phyloP scores from a whole-genome alignment of 1,140 invertebrate genomes.

The Drosophila baimaii region DNA sequence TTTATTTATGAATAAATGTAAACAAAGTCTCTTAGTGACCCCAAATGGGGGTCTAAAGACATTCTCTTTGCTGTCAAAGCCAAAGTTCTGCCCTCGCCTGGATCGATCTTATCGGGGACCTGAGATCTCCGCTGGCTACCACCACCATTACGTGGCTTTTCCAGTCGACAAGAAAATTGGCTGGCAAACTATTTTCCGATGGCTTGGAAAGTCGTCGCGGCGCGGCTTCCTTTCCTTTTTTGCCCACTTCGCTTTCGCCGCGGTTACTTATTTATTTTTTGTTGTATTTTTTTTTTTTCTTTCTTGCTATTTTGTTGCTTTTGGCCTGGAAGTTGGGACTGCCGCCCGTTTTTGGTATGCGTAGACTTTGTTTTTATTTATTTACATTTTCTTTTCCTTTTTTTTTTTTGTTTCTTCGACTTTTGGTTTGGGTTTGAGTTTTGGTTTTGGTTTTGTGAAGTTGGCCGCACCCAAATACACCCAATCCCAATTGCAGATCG shows the following conservation, averaged over 20 bases:
- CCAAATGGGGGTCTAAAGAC: conserved; percentile 4
- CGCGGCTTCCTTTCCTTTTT: conserved; percentile 48
- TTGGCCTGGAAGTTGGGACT: conserved; percentile 47
- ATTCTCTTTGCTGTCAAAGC: not conserved
- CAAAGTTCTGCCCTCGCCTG: conserved; percentile 10
- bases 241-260: conserved; percentile 39
- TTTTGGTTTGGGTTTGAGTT: not conserved
- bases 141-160: conserved; percentile 26
- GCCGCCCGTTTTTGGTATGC: conserved; percentile 72
- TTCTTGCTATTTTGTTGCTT: conserved; percentile 1
- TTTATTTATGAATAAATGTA: not conserved
- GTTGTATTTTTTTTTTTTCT: conserved; percentile 1
- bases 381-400: conserved; percentile 17
- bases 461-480: conserved; percentile 33
- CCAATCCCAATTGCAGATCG: conserved; percentile 42
- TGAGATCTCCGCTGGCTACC: conserved; percentile 13
- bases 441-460: conserved; percentile 17
- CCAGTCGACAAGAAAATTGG: conserved; percentile 37
- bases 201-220: conserved; percentile 36
- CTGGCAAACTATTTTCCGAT: conserved; percentile 39
- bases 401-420: not conserved
- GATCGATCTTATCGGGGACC: conserved; percentile 25
- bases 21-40: conserved; percentile 1
- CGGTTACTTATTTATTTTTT: conserved; percentile 5
- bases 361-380: conserved; percentile 54